These are phyloP conservation scores for Aegithalos caudatus DNA, from an alignment of 2,113 vertebrate genomes.

Conservation along the genomic window DNA sequence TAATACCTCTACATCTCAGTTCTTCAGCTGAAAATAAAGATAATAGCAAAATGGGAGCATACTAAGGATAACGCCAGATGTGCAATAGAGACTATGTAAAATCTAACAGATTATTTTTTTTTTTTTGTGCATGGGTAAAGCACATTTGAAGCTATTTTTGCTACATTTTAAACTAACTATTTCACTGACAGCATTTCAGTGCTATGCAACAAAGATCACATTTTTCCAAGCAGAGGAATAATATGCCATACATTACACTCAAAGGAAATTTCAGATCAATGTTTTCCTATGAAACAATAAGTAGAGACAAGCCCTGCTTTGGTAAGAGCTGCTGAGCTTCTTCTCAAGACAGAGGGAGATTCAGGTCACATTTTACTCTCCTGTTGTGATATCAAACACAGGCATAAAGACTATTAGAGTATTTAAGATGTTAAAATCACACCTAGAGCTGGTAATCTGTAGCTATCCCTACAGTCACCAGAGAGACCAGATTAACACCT, in stretches of 20 bases:
- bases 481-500: not conserved
- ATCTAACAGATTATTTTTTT: not conserved
- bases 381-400: not conserved
- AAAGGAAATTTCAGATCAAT: not conserved
- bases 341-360: not conserved
- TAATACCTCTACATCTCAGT: not conserved
- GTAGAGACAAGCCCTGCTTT: not conserved
- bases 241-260: not conserved
- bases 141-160: not conserved
- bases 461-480: not conserved
- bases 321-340: not conserved
- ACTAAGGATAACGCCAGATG: not conserved
- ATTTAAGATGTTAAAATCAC: not conserved
- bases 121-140: not conserved
- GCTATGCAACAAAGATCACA: not conserved
- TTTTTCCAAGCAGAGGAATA: conserved; percentile 5
- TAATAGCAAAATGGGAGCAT: not conserved
- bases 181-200: not conserved
- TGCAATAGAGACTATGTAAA: not conserved
- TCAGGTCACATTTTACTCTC: not conserved
- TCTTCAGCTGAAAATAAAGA: not conserved
- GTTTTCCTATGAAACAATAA: not conserved
- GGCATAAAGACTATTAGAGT: not conserved
- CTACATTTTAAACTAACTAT: not conserved
- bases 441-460: not conserved